phyloP scores from a whole-genome alignment of 1,140 invertebrate species.

The Drosophila triauraria region DNA sequence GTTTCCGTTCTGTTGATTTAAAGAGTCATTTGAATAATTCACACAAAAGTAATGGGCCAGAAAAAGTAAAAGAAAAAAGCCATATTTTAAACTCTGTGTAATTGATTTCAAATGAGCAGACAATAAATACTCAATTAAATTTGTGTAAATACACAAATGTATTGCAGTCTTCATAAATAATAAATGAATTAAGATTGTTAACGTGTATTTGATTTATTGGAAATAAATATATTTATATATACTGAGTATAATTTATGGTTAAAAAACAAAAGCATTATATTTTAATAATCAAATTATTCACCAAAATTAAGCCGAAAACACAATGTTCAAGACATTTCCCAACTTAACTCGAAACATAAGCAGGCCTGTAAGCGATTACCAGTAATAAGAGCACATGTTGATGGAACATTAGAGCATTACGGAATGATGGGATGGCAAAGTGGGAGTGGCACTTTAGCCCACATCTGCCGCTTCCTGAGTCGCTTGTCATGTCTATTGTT shows the following conservation, averaged over 20 bases:
- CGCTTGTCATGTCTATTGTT: conserved; percentile 67
- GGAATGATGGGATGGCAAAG: background rate
- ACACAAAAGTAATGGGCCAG: background rate
- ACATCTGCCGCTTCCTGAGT: conserved; percentile 36
- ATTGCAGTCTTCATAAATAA: background rate
- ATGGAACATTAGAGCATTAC: conserved; percentile 37
- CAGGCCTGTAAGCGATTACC: conserved; percentile 39
- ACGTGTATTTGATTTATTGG: background rate
- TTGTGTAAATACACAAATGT: background rate
- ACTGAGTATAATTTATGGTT: too few species aligned
- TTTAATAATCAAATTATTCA: background rate
- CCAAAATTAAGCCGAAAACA: too few species aligned
- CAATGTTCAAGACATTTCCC: background rate
- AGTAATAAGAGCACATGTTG: conserved; percentile 44
- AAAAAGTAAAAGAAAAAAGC: background rate
- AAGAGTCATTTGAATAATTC: background rate
- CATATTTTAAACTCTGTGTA: background rate
- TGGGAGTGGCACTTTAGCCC: conserved; percentile 25
- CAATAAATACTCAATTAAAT: background rate
- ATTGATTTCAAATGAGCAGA: background rate
- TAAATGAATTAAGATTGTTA: background rate
- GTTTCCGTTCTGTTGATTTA: background rate
- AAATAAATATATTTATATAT: background rate
- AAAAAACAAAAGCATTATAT: background rate
- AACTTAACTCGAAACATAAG: conserved; percentile 7